Evolutionary conservation across 2,797 vertebrate genomes (phyloP).

Genomic region (Onychomys arenicola): DNA sequence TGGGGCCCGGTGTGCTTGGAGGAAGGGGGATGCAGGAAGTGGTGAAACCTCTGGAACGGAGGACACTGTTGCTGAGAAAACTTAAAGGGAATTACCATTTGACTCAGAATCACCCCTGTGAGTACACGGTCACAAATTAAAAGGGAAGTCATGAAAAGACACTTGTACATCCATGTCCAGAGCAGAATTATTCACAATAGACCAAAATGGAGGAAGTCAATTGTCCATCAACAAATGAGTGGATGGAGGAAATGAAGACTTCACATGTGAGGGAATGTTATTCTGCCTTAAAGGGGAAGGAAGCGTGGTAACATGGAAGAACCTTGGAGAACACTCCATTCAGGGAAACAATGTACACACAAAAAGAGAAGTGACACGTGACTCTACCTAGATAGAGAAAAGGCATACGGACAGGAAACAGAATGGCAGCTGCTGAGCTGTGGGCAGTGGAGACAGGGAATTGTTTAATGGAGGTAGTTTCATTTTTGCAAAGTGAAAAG

Average conservation of each 20-base stretch:
- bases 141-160: background rate
- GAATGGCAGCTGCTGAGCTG: background rate
- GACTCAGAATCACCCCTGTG: background rate
- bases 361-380: background rate
- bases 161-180: background rate
- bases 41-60: background rate
- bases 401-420: background rate
- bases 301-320: background rate
- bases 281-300: background rate
- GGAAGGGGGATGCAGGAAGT: background rate
- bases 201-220: background rate
- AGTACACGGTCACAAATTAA: background rate
- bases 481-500: background rate
- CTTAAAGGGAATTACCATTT: background rate
- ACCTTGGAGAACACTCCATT: background rate
- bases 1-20: background rate
- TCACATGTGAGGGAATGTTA: background rate
- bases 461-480: background rate
- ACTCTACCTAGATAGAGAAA: background rate
- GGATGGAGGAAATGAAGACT: background rate
- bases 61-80: background rate
- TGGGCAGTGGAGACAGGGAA: no score
- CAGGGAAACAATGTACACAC: background rate
- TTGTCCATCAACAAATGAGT: background rate
- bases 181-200: background rate